Base-by-base conservation (phyloP, 2,888 invertebrate genomes). In the Drosophila incognita region DNA sequence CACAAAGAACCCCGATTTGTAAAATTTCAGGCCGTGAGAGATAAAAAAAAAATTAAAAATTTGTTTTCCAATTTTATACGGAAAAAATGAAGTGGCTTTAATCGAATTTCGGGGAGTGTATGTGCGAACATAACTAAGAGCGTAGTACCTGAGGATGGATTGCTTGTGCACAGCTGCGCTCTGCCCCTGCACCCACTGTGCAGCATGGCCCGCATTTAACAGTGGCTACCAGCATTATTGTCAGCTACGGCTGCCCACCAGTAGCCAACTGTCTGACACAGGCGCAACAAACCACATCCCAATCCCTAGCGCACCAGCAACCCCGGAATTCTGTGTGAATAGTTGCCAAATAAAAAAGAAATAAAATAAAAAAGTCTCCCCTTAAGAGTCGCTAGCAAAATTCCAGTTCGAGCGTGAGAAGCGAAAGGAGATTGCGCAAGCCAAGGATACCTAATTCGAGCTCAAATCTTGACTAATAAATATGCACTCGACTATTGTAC, bases 181-280 rank as follows among this genome's bases (percentile, higher is more conserved):
- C 4, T 10, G 29, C 31, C 54, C 36, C 24, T 29, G 4, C 13
- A 15, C 8, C 21, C 15, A 15, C 56, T 42, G 40, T 13, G 38
- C 49, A 38, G 40, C 29, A 31, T 11, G 24, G 42, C 79, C 81
- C 82, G 81, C 79, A 81, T 79, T 63, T 42, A n/a, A 46, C 64
- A 57, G 72, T 59, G 61, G 64, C 63, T 46, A 87, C 90, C 88
- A 87, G 87, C 89, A 85, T 79, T 74, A 75, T 36, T 56, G 27
- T n/a, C 51, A 21, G 42, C 24, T 49, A 8, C 59, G 62, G 38
- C 64, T 64, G 69, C 69, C 71, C 66, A 76, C 80, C 85, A 72
- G 82, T 71, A 82, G 83, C 83, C 83, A 79, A 85, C 51, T 75
- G 77, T 63, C 74, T 72, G 62, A 35, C 63, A 54, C 72, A 65